A percentile compares a stretch with the other conserved stretches of the same genome.
Conservation (phyloP, 2,113 vertebrate genomes). For the Mobula birostris region DNA sequence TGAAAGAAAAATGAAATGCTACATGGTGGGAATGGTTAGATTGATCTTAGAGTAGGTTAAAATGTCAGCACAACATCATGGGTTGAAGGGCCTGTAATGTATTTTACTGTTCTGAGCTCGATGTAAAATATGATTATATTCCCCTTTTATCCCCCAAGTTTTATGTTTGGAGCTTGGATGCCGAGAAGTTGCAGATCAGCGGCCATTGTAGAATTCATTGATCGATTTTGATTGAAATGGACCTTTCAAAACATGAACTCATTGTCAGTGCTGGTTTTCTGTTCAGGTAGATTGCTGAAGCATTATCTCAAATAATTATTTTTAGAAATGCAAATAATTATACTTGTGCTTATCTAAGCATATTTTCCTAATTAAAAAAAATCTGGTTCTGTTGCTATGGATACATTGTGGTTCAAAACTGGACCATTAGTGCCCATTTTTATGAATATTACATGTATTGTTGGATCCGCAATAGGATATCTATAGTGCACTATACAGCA, state of each 20-base stretch:
- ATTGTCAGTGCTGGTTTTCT: neutral
- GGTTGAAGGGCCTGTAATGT: too few species aligned
- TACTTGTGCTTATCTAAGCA: neutral
- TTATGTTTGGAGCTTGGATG: neutral
- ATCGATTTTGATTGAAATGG: neutral
- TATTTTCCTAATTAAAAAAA: neutral
- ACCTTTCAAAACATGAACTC: neutral
- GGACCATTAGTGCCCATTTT: too few species aligned
- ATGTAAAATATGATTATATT: neutral
- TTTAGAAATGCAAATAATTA: neutral
- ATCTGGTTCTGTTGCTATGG: neutral
- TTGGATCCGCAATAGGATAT: too few species aligned
- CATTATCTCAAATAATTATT: neutral
- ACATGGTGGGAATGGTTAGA: too few species aligned
- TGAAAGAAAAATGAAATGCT: too few species aligned
- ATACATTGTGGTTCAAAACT: neutral
- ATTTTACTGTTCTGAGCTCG: too few species aligned
- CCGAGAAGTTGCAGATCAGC: neutral
- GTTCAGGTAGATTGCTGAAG: neutral
- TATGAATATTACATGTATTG: too few species aligned
- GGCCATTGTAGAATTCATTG: neutral
- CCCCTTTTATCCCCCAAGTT: neutral
- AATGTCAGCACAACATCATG: too few species aligned
- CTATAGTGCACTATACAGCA: too few species aligned
- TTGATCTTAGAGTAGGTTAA: too few species aligned